Conservation (phyloP, 2,797 vertebrate genomes). For the Microctenopoma lineatum region DNA sequence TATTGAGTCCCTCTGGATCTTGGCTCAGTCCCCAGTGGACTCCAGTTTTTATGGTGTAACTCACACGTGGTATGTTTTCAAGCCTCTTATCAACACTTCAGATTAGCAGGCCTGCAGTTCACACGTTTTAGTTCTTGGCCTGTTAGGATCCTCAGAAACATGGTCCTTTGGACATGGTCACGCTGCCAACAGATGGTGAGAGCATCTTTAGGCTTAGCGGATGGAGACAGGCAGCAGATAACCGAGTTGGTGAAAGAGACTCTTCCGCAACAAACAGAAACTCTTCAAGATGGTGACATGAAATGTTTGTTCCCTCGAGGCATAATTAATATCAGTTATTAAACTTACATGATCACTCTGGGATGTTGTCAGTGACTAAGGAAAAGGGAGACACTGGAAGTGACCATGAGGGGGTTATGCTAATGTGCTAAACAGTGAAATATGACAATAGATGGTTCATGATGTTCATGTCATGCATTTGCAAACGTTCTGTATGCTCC, state of each 20-base stretch:
- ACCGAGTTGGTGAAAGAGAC: constrained; percentile 44
- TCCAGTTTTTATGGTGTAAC: constrained; percentile 49
- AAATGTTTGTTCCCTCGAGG: constrained; percentile 42
- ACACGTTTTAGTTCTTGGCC: constrained; percentile 79
- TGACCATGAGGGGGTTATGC: background rate
- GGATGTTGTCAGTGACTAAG: background rate
- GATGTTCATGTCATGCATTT: background rate
- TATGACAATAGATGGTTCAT: background rate
- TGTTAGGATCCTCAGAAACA: constrained; percentile 76
- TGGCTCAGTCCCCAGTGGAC: constrained; percentile 54
- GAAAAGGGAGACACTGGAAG: background rate
- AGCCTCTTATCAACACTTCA: constrained; percentile 78
- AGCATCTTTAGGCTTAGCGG: constrained; percentile 73
- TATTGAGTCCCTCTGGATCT: constrained; percentile 26
- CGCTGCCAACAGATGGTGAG: constrained; percentile 80
- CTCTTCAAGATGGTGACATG: constrained; percentile 22
- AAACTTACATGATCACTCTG: constrained; percentile 1
- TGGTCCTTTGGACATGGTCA: constrained; percentile 78
- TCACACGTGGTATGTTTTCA: constrained; percentile 74
- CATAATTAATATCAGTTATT: constrained; percentile 51
- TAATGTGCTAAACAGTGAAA: background rate
- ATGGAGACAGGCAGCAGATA: constrained; percentile 63
- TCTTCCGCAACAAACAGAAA: constrained; percentile 23
- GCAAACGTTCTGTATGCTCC: background rate
- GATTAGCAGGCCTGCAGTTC: constrained; percentile 77